Evolutionary conservation across 2,888 invertebrate species (phyloP).

Genomic region (Tinea semifulvella): DNA sequence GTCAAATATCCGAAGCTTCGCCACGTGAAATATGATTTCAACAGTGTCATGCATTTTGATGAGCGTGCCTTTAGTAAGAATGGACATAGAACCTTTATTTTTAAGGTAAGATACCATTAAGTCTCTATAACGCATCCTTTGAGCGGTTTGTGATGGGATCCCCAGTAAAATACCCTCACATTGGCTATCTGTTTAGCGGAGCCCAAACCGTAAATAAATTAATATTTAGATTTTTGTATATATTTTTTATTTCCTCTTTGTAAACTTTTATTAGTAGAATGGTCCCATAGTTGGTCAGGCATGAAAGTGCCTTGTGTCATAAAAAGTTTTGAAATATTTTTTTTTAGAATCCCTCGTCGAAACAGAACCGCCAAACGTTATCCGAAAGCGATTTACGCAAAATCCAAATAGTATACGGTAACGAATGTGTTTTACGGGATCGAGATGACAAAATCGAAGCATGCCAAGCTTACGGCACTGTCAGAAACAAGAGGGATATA

Average conservation of each 20-base stretch:
- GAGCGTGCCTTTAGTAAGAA: constrained; percentile 46
- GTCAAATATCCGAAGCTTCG: constrained; percentile 29
- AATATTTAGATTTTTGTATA: too few species aligned
- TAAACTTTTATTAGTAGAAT: too few species aligned
- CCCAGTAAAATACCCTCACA: too few species aligned
- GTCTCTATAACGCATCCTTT: too few species aligned
- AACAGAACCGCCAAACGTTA: constrained; percentile 34
- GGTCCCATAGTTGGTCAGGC: too few species aligned
- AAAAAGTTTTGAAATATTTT: too few species aligned
- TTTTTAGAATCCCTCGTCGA: too few species aligned
- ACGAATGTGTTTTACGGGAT: constrained; percentile 40
- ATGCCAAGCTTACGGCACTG: constrained; percentile 39
- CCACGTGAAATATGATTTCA: constrained; percentile 33
- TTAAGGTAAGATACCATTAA: constrained; percentile 46
- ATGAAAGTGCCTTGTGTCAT: too few species aligned
- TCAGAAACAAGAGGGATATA: constrained; percentile 28
- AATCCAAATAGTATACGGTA: constrained; percentile 41
- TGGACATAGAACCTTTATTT: constrained; percentile 44
- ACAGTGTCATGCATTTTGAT: constrained; percentile 49
- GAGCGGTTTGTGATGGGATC: too few species aligned
- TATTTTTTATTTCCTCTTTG: too few species aligned
- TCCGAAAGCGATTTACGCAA: constrained; percentile 36
- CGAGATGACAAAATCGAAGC: constrained; percentile 42
- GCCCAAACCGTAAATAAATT: too few species aligned
- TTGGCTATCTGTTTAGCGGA: too few species aligned